A percentile compares a stretch with the other conserved stretches of the same genome.
phyloP scores from a whole-genome alignment of 2,113 vertebrate genomes.

The Mus musculus region DNA sequence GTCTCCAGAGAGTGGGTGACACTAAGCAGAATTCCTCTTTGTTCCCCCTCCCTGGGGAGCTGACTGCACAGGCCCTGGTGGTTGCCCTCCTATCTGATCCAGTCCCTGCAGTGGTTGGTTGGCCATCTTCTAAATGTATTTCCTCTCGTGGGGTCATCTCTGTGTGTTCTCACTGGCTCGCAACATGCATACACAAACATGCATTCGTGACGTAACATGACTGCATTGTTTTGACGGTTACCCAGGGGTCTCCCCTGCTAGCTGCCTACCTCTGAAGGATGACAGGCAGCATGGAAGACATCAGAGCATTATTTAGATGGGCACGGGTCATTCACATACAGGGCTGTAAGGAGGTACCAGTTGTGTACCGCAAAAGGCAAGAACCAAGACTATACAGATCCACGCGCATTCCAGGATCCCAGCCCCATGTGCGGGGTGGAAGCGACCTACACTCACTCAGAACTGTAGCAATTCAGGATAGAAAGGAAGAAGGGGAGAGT shows the following conservation, averaged over 20 bases:
- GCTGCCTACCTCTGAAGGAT: constrained; percentile 39
- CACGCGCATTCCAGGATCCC: background rate
- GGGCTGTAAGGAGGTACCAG: background rate
- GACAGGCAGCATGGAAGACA: background rate
- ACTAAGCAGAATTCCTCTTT: background rate
- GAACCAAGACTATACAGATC: background rate
- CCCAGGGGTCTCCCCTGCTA: constrained; percentile 34
- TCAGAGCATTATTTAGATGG: background rate
- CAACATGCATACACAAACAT: constrained; percentile 72
- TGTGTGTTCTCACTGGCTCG: constrained; percentile 75
- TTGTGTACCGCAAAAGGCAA: background rate
- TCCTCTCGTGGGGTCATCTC: background rate
- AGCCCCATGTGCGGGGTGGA: background rate
- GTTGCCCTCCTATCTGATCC: constrained; percentile 72
- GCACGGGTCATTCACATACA: background rate
- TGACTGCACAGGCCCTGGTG: constrained; percentile 16
- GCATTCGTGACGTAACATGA: constrained; percentile 75
- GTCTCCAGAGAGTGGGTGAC: background rate
- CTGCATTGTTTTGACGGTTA: constrained; percentile 77
- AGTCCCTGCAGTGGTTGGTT: constrained; percentile 75
- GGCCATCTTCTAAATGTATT: constrained; percentile 22
- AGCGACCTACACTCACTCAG: background rate
- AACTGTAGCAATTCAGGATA: background rate
- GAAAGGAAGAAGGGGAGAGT: background rate
- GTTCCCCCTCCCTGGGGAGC: constrained; percentile 9